Evolutionary conservation across 1,140 invertebrate species (phyloP).

Genomic region (Holotrichia oblita): DNA sequence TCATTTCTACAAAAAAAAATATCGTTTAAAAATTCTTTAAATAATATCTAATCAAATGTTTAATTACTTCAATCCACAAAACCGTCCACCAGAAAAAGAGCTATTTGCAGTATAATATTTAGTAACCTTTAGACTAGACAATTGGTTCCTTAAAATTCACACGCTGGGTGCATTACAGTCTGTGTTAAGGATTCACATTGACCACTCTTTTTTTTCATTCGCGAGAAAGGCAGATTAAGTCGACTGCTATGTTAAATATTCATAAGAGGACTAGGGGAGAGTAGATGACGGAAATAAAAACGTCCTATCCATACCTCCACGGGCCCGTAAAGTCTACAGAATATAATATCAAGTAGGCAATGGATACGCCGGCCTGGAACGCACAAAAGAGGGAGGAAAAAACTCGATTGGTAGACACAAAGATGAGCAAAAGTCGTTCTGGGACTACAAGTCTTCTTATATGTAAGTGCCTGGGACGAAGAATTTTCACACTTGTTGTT

Average conservation of each 20-base stretch:
- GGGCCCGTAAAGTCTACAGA: conserved; percentile 14
- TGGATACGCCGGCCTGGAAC: neutral
- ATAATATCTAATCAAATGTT: neutral
- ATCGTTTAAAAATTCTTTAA: too few species aligned
- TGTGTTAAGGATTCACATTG: conserved; percentile 6
- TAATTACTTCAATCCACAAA: neutral
- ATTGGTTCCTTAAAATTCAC: too few species aligned
- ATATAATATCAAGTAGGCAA: conserved; percentile 20
- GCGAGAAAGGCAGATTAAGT: conserved; percentile 19
- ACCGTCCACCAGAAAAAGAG: neutral
- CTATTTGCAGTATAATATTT: neutral
- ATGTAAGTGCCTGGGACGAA: neutral
- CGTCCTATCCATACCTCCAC: neutral
- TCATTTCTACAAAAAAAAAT: too few species aligned
- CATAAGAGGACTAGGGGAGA: conserved; percentile 16
- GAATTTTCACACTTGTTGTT: conserved; percentile 26
- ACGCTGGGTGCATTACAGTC: neutral
- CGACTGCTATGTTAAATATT: conserved; percentile 37
- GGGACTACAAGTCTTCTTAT: neutral
- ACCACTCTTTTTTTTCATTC: neutral
- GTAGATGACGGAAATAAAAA: conserved; percentile 27
- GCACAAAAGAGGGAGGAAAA: neutral
- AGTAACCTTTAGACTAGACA: neutral
- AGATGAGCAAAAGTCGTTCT: conserved; percentile 5
- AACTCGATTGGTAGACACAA: neutral